Evolutionary conservation across 2,888 invertebrate species (phyloP), one percentile per base, ranked within the genome.

Genomic region (Theretra japonica): DNA sequence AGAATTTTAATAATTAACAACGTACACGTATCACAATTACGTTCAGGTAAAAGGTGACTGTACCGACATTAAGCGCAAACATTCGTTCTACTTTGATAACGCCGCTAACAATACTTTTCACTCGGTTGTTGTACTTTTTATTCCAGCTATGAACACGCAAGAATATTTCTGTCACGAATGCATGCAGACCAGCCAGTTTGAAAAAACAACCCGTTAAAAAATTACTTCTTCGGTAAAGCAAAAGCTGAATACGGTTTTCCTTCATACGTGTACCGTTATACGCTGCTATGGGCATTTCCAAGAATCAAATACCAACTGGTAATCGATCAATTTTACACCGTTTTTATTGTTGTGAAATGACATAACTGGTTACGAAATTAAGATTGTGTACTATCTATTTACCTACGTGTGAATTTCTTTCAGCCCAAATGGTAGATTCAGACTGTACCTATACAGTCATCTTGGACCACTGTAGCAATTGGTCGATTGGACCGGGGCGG

Each of bases 41-140:
- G 65, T 50, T 59, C 41, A 68, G 50, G 57, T 72, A 70, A 73
- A 74, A 73, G 74, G 73, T 75, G 70, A 74, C 65, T 72, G 72
- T 68, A 73, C 74, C 50, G 71, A 75, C 72, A 72, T 62, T 65
- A 57, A 73, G 53, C 69, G 50, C 79, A 80, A 78, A 80, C 79
- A 78, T 81, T 83, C 80, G 85, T 82, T 85, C 85, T 79, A 86
- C 79, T 86, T 87, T 84, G 84, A 86, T 88, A 88, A 85, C 77
- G 74, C 75, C 73, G 75, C 76, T 75, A 84, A 82, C 84, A 85
- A 81, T 82, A 82, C 79, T 84, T 87, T 87, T 82, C 80, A 85
- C 84, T 84, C 77, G 77, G 74, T 76, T 76, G 77, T 80, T 81
- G 79, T 75, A 81, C 75, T 83, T 84, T 86, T 88, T 84, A 84